Base-by-base conservation (phyloP, 2,888 invertebrate species). In the Polyommatus icarus region DNA sequence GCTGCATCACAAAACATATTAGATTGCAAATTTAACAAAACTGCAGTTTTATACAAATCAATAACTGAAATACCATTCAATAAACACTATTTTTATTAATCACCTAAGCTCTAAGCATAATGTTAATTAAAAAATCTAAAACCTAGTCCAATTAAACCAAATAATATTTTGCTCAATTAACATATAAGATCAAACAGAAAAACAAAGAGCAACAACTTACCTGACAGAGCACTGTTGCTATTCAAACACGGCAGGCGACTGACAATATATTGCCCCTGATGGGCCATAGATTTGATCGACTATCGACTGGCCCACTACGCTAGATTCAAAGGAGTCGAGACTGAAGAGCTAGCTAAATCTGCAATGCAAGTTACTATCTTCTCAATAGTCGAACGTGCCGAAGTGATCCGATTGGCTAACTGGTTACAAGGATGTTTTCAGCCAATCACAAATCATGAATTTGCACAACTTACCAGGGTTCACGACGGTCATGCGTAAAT, bases 161-260 rank as follows among this genome's bases (percentile, higher is more conserved):
- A 67, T 24, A 20, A 29, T 15, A 67, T 32, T 15, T 67, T 12
- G 12, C 4, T 67, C 5, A 67, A 67, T 1, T 15, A 29, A 18
- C 12, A 18, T 20, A 8, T 15, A 29, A 32, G 1, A 10, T 61
- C 10, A 4, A 12, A 61, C 3, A 67, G 1, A 67, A 32, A 67
- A 67, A 67, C 32, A 67, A 29, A 10, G 67, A 67, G 29, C 67
- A 67, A 67, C 18, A 32, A 32, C 67, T 67, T 6, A 67, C 67
- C 67, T 29, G 67, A 29, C 67, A 67, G 12, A 67, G 32, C 6
- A 67, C 67, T 32, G 15, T 67, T 67, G 67, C 61, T 61, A 61
- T 61, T 61, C 61, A 7, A 67, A 67, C 32, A 29, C 18, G 67
- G 67, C 67, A 67, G 67, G 67, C 32, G 6, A 67, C 67, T 67